Evolutionary conservation across 37 sponge, comb jelly and placozoan species (phyloP).

Genomic region (Beroe forskalii): DNA sequence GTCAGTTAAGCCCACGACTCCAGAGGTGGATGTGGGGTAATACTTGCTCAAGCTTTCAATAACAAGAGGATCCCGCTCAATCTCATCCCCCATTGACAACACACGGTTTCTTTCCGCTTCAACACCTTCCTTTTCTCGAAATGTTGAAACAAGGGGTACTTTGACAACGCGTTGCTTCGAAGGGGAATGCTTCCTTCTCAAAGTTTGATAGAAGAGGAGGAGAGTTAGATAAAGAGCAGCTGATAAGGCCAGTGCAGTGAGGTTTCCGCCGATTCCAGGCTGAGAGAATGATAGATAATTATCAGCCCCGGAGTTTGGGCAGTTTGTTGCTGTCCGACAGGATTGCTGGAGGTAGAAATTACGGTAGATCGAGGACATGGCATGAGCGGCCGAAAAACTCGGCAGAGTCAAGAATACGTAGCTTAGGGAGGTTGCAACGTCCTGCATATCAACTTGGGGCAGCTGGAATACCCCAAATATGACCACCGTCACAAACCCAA

Average conservation of each 20-base stretch:
- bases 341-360: neutral
- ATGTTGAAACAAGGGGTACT: neutral
- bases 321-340: no score
- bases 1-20: neutral
- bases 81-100: neutral
- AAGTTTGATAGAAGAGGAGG: neutral
- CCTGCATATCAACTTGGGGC: conserved; percentile 13
- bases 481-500: conserved; percentile 17
- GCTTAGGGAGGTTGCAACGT: conserved; percentile 1
- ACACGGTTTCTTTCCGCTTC: neutral
- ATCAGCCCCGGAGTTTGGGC: no score
- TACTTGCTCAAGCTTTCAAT: no score
- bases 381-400: conserved; percentile 7
- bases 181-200: neutral
- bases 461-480: neutral
- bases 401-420: neutral
- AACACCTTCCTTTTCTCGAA: conserved; percentile 4
- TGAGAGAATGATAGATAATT: conserved; percentile 1
- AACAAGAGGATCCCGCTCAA: no score
- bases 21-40: no score
- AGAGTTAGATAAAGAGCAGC: neutral
- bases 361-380: neutral
- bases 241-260: neutral
- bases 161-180: neutral
- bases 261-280: conserved; percentile 12